These are phyloP conservation scores for Archips xylosteana DNA, from an alignment of 2,888 invertebrate species.

Conservation along the genomic window DNA sequence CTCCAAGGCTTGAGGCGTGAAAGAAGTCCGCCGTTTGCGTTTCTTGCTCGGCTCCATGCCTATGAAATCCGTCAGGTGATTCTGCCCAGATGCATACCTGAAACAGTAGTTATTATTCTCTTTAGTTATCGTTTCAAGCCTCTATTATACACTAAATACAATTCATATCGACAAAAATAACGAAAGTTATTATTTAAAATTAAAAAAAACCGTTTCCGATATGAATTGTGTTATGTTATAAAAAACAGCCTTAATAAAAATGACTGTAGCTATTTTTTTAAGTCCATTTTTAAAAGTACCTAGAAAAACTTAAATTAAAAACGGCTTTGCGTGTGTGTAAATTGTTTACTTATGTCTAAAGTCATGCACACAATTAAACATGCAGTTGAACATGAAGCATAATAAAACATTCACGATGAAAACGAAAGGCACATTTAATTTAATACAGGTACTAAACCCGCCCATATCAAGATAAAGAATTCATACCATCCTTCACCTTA, in stretches of 20 bases:
- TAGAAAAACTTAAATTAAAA: neutral
- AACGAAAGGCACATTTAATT: slow-evolving; percentile 24
- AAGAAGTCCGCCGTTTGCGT: slow-evolving; percentile 97
- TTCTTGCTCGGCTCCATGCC: slow-evolving; percentile 99
- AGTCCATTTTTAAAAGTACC: neutral
- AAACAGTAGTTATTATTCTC: slow-evolving; percentile 59
- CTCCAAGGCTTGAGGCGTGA: slow-evolving; percentile 98
- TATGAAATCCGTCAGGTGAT: slow-evolving; percentile 97
- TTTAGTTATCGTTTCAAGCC: neutral
- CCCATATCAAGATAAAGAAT: slow-evolving; percentile 34
- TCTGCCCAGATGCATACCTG: slow-evolving; percentile 96
- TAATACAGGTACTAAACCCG: slow-evolving; percentile 24
- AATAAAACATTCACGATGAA: slow-evolving; percentile 18
- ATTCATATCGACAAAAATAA: neutral
- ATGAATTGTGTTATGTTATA: neutral
- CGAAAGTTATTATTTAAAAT: neutral
- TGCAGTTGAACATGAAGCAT: slow-evolving; percentile 26
- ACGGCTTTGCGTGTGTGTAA: neutral
- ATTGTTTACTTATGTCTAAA: slow-evolving; percentile 11
- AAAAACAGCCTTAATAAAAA: neutral
- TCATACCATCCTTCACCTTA: slow-evolving; percentile 41
- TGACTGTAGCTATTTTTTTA: neutral
- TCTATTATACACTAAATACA: neutral
- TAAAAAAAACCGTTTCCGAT: neutral
- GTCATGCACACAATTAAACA: slow-evolving; percentile 16